A percentile compares a stretch with the other conserved stretches of the same genome.
Conservation (phyloP, 2,797 vertebrate genomes). For the Melopsittacus undulatus region DNA sequence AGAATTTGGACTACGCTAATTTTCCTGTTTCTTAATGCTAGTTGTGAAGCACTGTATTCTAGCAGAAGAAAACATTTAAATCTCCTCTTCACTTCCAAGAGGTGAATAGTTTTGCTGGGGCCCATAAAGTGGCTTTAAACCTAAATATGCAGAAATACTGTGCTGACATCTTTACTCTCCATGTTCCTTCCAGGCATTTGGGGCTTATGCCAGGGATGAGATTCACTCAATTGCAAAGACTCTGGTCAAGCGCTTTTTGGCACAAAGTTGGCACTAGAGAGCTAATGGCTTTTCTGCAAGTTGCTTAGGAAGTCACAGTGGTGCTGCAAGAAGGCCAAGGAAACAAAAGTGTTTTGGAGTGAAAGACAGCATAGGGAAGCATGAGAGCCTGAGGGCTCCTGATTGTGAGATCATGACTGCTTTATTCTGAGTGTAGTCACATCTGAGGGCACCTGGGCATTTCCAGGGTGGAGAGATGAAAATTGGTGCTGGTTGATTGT, state of each 20-base stretch:
- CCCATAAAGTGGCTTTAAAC: neutral
- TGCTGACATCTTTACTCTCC: neutral
- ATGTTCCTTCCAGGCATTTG: neutral
- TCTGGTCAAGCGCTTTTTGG: neutral
- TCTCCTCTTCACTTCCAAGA: neutral
- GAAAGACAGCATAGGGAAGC: neutral
- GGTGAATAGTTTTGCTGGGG: neutral
- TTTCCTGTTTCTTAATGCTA: neutral
- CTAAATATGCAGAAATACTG: neutral
- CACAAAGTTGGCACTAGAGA: neutral
- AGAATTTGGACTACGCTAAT: neutral
- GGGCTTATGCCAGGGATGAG: neutral
- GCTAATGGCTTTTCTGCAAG: neutral
- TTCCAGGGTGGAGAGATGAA: neutral
- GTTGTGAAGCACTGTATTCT: neutral
- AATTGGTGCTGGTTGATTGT: neutral
- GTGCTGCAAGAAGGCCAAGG: neutral
- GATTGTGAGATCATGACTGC: neutral
- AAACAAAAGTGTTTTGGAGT: neutral
- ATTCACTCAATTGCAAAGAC: neutral
- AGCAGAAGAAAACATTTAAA: neutral
- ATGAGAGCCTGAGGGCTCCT: neutral
- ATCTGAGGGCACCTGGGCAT: neutral
- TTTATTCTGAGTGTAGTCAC: neutral
- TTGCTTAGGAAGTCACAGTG: neutral